Percentiles rank a stretch among this genome's conserved stretches.
Conservation (phyloP, 2,797 vertebrate species). For the Parauchenoglanis punctatus region DNA sequence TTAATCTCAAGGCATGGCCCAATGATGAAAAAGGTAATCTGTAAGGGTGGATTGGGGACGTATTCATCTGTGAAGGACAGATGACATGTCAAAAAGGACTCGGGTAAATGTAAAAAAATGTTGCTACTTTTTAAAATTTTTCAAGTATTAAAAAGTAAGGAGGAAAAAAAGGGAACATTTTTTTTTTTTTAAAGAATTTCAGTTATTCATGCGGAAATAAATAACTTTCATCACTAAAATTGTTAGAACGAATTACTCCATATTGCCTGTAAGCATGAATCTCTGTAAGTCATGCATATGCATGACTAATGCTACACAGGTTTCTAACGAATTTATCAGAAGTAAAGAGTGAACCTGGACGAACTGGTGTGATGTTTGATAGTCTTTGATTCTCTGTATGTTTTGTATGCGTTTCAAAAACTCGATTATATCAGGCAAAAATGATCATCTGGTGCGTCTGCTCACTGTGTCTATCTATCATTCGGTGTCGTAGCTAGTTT, state of each 20-base stretch:
- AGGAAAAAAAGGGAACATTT: not conserved
- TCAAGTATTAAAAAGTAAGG: too few species aligned
- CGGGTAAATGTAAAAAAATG: not conserved
- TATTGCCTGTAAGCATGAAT: not conserved
- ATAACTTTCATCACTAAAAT: not conserved
- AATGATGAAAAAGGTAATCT: not conserved
- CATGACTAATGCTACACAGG: not conserved
- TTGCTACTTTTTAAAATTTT: too few species aligned
- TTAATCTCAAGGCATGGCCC: not conserved
- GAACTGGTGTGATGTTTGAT: too few species aligned
- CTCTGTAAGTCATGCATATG: not conserved
- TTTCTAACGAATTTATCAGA: not conserved
- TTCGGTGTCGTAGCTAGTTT: too few species aligned
- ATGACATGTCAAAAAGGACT: not conserved
- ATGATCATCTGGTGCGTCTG: not conserved
- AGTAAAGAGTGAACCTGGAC: too few species aligned
- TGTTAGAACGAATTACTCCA: not conserved
- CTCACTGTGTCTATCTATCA: not conserved
- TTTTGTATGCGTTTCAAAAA: too few species aligned
- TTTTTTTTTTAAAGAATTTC: too few species aligned
- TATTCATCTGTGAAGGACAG: not conserved
- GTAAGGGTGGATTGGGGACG: not conserved
- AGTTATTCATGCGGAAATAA: not conserved
- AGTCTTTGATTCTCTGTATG: too few species aligned
- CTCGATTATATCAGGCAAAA: not conserved